Conservation (phyloP, 2,113 vertebrate species). For the Tauraco erythrolophus region DNA sequence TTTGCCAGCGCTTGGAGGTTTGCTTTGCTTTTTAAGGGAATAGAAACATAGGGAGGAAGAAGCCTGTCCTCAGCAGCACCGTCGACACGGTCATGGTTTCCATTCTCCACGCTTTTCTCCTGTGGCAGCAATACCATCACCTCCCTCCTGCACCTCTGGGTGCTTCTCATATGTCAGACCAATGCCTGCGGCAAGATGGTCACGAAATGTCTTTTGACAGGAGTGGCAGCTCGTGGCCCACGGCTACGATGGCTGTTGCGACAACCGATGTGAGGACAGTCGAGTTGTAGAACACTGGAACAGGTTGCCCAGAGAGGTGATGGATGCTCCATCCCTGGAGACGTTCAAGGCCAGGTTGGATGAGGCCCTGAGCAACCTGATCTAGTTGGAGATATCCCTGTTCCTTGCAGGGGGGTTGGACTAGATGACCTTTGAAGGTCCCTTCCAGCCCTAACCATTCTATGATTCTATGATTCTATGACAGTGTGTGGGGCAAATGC, state of each 20-base stretch:
- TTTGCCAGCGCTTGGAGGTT: background rate
- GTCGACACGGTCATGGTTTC: background rate
- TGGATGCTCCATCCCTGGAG: no score
- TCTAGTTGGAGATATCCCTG: no score
- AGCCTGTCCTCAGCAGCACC: background rate
- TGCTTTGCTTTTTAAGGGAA: background rate
- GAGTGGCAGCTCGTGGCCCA: background rate
- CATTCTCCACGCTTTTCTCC: constrained; percentile 3
- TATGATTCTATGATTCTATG: no score
- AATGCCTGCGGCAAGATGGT: background rate
- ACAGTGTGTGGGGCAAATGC: background rate
- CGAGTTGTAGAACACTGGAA: no score
- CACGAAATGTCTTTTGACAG: constrained; percentile 43
- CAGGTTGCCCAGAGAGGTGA: no score
- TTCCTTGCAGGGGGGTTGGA: no score
- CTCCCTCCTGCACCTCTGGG: background rate
- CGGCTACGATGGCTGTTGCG: background rate
- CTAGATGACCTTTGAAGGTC: no score
- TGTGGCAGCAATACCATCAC: background rate
- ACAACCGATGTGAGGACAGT: background rate
- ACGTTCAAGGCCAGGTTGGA: no score
- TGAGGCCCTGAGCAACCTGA: no score
- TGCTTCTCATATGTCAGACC: constrained; percentile 16
- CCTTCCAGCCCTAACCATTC: no score
- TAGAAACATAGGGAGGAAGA: background rate